Evolutionary conservation across 2,113 vertebrate genomes (phyloP), one percentile per base, ranked within the genome.

Genomic region (Mesitornis unicolor): DNA sequence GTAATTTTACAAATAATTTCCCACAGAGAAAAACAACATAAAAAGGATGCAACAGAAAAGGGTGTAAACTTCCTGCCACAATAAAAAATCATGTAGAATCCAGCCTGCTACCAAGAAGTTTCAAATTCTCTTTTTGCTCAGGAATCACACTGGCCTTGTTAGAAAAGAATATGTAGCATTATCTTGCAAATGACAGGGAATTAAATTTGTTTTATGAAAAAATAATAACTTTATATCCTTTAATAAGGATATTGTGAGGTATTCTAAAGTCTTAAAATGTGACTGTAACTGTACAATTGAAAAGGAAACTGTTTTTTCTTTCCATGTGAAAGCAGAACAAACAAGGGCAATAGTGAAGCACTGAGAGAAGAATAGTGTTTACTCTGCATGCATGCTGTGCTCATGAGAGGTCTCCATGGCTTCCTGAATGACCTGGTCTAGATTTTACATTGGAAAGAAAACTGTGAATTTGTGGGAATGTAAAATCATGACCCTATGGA

Each of bases 41-140:
- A 42, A 43, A 81, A 33, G 1, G 14, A 47, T 74, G 4, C 3
- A 60, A 26, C 20, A 69, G 13, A 71, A 93, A 53, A 47, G 4
- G 20, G 1, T 0, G 0, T 28, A 68, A 90, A 35, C 2, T 69
- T 71, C 20, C 31, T 89, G 17, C 14, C 13, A 22, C 0, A 3
- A 54, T 31, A 73, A 73, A 93, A 77, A 68, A 19, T 12, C 22
- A 5, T 31, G 19, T 6, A 68, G 3, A 18, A 59, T 17, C 14
- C 36, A 74, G 26, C 8, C 36, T 50, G 4, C 15, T 73, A 84
- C 36, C 2, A 84, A 74, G 74, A 84, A 3, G 4, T 53, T 89
- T 61, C 14, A 63, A 35, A 42, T 68, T 45, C 22, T 28, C 6
- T 70, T 75, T 87, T 65, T 73, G 3, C 2, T 16, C 35, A 69